Evolutionary conservation across 2,888 invertebrate genomes (phyloP).

Genomic region (Caenorhabditis doughertyi): DNA sequence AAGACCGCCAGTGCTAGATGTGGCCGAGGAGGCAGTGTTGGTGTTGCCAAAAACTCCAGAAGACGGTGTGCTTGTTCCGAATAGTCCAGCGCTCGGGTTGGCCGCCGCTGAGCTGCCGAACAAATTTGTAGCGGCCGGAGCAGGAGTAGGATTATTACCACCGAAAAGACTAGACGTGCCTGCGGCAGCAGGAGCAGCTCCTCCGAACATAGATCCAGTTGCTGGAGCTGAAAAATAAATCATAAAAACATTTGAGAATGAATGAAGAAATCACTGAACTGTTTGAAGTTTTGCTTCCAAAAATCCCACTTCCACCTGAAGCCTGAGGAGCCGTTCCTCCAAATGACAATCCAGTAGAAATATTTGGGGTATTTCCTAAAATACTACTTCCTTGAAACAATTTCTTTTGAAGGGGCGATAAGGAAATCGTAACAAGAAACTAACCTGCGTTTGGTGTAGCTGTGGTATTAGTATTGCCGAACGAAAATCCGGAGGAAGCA

Average conservation of each 20-base stretch:
- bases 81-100: conserved; percentile 31
- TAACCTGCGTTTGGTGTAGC: conserved; percentile 32
- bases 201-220: conserved; percentile 15
- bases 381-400: conserved; percentile 7
- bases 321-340: neutral
- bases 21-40: neutral
- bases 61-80: conserved; percentile 19
- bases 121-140: conserved; percentile 1
- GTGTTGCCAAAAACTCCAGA: neutral
- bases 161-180: neutral
- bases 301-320: conserved; percentile 4
- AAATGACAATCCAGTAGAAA: conserved; percentile 10
- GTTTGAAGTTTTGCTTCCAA: conserved; percentile 5
- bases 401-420: neutral
- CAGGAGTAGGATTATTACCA: neutral
- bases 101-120: neutral
- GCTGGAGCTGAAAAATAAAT: conserved; percentile 10
- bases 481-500: conserved; percentile 53
- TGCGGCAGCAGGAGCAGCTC: neutral
- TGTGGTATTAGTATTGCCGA: conserved; percentile 20
- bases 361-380: conserved; percentile 28
- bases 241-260: neutral
- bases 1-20: neutral
- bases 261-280: neutral
- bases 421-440: too few relatives aligned